Evolutionary conservation across 2,888 invertebrate species (phyloP), one percentile per base, ranked within the genome.

Genomic region (Clepsis dumicolana): DNA sequence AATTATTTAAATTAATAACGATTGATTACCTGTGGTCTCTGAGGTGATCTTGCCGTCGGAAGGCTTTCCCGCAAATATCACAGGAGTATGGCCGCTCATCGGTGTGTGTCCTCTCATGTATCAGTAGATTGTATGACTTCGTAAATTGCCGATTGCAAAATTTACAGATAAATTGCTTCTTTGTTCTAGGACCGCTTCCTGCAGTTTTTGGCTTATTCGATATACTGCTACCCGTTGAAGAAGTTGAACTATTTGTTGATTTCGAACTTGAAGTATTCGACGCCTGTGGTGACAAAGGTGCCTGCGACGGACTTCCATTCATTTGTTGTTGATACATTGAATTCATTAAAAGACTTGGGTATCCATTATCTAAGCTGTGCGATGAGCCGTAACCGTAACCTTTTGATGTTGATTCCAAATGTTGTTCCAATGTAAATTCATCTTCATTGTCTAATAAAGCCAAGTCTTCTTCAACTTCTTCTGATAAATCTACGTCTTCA

Each of bases 121-220:
- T 99, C 79, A 99, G 94, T 82, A 99, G 94, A 92, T 99, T 99
- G 91, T 98, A 99, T 59, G 98, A 98, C 94, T 99, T 99, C 73
- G 99, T 99, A 90, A 99, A 99, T 86, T 99, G 98, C 61, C 99
- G 95, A 87, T 98, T 97, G 90, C 99, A 99, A 93, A 98, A 99
- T 92, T 98, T 98, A 94, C 99, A 99, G 83, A 99, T 99, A 91
- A 99, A 99, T 89, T 99, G 98, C 89, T 99, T 99, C 93, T 99
- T 99, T 38, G 98, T 98, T 73, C 99, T 94, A 32, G 97, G 96
- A 2, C 96, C 97, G 73, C 96, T 88, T 70, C 87, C 83, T 61
- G 88, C 76, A 4, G 91, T 87, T 78, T 94, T 94, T 73, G 90
- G 92, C 81, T 94, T 93, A 79, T 84, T 90, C 29, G 93, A 88